Conservation (phyloP, 2,888 invertebrate species). For the Dynastes hyllus region DNA sequence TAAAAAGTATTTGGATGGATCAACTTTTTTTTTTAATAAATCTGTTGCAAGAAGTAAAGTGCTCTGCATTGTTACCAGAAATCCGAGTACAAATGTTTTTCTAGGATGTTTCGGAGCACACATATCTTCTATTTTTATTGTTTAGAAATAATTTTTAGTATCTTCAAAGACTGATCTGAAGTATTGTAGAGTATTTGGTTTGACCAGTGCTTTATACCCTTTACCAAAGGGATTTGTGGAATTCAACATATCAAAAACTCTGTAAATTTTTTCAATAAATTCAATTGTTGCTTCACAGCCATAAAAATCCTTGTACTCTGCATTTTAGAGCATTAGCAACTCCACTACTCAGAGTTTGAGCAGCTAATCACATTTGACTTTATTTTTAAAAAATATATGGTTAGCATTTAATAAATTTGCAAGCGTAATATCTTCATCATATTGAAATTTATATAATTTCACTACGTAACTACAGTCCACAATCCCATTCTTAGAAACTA, state of each 20-base stretch:
- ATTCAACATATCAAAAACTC: constrained; percentile 58
- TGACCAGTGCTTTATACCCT: constrained; percentile 56
- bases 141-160: not conserved
- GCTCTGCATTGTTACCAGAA: not conserved
- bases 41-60: no score
- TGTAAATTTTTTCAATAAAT: constrained; percentile 5
- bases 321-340: constrained; percentile 55
- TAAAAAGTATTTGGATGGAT: constrained; percentile 51
- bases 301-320: constrained; percentile 49
- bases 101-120: not conserved
- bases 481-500: not conserved
- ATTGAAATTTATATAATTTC: not conserved
- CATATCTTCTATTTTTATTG: constrained; percentile 15
- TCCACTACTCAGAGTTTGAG: constrained; percentile 55
- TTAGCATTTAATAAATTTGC: not conserved
- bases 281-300: constrained; percentile 52
- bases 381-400: constrained; percentile 6
- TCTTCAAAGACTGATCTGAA: constrained; percentile 50
- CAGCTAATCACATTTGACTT: not conserved
- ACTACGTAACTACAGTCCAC: not conserved
- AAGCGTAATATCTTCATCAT: not conserved
- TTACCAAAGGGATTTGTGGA: constrained; percentile 57
- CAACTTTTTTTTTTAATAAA: no score
- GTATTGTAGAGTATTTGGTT: constrained; percentile 48
- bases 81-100: not conserved